These are phyloP conservation scores for Nymphalis polychloros DNA, from an alignment of 2,888 invertebrate species.

Conservation along the genomic window DNA sequence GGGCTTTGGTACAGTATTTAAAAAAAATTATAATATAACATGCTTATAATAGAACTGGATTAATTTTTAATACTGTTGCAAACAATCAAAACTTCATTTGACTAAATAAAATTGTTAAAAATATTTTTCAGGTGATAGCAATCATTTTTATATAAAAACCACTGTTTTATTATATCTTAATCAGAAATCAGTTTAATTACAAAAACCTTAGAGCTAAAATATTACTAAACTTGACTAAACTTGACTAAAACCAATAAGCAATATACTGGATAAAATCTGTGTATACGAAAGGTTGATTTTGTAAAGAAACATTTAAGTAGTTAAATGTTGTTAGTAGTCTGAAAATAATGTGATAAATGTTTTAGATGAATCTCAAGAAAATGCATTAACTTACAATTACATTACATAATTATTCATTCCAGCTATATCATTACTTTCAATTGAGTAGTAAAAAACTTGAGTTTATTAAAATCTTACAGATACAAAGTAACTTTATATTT, in stretches of 20 bases:
- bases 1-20: no score
- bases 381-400: constrained; percentile 4
- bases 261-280: constrained; percentile 15
- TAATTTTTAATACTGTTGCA: no score
- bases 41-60: no score
- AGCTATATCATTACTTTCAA: neutral
- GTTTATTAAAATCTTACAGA: no score
- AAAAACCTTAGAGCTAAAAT: neutral
- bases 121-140: no score
- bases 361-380: constrained; percentile 29
- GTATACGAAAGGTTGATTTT: constrained; percentile 17
- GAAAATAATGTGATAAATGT: constrained; percentile 20
- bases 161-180: neutral
- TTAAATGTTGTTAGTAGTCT: constrained; percentile 17
- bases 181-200: neutral
- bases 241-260: neutral
- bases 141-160: no score
- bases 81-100: no score
- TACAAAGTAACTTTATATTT: no score
- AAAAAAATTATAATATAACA: no score
- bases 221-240: neutral
- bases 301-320: constrained; percentile 16
- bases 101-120: no score
- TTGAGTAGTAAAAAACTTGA: no score
- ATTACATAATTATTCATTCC: constrained; percentile 2